These are phyloP conservation scores for Onthophagus taurus DNA, from an alignment of 1,140 invertebrate genomes.

Conservation along the genomic window DNA sequence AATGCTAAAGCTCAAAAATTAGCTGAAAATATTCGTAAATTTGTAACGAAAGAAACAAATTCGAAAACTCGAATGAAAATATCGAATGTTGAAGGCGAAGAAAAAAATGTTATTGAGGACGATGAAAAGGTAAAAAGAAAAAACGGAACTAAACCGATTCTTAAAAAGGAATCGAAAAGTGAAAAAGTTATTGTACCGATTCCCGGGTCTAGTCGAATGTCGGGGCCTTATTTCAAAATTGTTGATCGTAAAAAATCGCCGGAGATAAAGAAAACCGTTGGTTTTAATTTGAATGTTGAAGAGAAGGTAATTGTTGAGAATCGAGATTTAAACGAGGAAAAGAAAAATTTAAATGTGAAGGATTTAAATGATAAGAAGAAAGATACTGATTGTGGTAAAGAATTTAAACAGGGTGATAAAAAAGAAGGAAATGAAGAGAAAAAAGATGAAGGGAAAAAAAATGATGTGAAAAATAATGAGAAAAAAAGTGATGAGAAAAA, in stretches of 20 bases:
- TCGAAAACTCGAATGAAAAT: conserved; percentile 26
- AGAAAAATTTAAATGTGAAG: neutral
- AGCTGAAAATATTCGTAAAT: conserved; percentile 27
- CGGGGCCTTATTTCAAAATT: conserved; percentile 22
- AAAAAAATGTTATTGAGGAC: no score
- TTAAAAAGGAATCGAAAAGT: conserved; percentile 7
- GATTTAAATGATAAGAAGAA: neutral
- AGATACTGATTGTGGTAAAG: neutral
- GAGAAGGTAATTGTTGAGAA: neutral
- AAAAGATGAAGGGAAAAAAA: neutral
- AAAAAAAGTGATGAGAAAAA: no score
- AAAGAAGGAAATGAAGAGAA: no score
- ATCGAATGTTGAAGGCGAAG: conserved; percentile 6
- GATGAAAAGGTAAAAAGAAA: neutral
- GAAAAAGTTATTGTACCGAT: conserved; percentile 22
- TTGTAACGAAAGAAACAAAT: conserved; percentile 15
- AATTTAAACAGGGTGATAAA: neutral
- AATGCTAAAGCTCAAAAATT: conserved; percentile 37
- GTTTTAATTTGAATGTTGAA: neutral
- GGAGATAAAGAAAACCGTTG: neutral
- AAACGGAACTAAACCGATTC: conserved; percentile 1
- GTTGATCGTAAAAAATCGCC: conserved; percentile 15
- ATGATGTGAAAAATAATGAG: no score
- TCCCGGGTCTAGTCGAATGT: conserved; percentile 25
- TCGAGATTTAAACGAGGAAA: neutral